A percentile compares a stretch with the other conserved stretches of the same genome.
These are phyloP conservation scores for Struthio camelus DNA, from an alignment of 2,113 vertebrate species.

Conservation along the genomic window DNA sequence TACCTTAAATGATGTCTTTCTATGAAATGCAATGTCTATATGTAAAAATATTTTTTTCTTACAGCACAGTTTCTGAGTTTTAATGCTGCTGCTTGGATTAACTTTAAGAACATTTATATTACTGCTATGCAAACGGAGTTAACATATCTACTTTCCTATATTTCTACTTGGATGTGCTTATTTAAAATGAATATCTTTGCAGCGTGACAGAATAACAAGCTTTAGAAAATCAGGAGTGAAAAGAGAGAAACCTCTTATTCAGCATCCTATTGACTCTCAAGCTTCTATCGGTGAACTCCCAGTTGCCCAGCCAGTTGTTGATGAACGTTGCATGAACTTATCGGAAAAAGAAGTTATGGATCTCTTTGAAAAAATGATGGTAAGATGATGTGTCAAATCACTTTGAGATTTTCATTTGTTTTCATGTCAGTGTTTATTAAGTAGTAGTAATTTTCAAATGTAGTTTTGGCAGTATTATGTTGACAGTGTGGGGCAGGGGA, in stretches of 20 bases:
- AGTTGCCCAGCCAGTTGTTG: slow-evolving; percentile 86
- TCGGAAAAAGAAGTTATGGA: slow-evolving; percentile 98
- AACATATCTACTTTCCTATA: slow-evolving; percentile 1
- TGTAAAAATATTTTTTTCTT: slow-evolving; percentile 23
- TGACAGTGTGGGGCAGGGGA: background rate
- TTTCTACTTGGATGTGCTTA: slow-evolving; percentile 11
- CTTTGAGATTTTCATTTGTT: background rate
- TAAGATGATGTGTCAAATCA: slow-evolving; percentile 58
- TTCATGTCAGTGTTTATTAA: background rate
- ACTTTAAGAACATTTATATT: slow-evolving; percentile 6
- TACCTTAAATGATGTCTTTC: background rate
- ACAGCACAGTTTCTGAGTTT: slow-evolving; percentile 56
- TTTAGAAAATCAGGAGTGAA: slow-evolving; percentile 90
- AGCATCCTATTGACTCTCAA: slow-evolving; percentile 91
- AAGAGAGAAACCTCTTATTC: slow-evolving; percentile 93
- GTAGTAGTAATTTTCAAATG: background rate
- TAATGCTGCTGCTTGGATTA: slow-evolving; percentile 65
- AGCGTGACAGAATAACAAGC: slow-evolving; percentile 96
- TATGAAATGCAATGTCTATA: background rate
- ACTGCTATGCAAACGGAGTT: background rate
- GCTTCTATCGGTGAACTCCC: slow-evolving; percentile 85
- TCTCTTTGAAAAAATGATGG: slow-evolving; percentile 99
- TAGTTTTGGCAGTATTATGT: background rate
- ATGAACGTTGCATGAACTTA: slow-evolving; percentile 92
- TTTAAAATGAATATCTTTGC: slow-evolving; percentile 67